Evolutionary conservation across 2,113 vertebrate genomes (phyloP).

Genomic region (Microtus ochrogaster): DNA sequence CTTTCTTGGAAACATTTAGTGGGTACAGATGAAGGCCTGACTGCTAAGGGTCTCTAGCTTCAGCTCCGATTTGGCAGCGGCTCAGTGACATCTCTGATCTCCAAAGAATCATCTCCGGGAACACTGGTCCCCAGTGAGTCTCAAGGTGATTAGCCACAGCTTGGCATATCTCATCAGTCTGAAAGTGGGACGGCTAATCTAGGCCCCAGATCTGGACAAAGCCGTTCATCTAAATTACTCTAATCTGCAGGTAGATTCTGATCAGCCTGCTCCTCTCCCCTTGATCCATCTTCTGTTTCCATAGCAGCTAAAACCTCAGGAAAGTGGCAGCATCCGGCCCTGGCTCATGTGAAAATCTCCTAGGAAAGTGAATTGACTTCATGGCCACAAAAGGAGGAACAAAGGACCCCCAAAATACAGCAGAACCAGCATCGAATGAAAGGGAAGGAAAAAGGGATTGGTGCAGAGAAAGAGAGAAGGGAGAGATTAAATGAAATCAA

Average conservation of each 20-base stretch:
- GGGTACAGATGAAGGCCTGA: conserved; percentile 29
- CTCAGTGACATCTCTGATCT: conserved; percentile 62
- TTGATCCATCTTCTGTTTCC: conserved; percentile 88
- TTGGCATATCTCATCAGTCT: conserved; percentile 65
- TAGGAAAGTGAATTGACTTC: conserved; percentile 74
- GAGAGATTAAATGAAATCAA: neutral
- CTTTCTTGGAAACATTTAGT: conserved; percentile 43
- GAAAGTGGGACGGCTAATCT: conserved; percentile 81
- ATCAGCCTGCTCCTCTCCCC: conserved; percentile 84
- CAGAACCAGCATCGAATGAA: neutral
- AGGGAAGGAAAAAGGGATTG: neutral
- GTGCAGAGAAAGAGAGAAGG: neutral
- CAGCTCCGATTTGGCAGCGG: conserved; percentile 14
- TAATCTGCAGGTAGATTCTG: conserved; percentile 86
- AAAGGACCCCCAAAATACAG: neutral
- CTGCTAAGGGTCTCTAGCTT: conserved; percentile 47
- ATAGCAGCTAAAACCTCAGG: conserved; percentile 88
- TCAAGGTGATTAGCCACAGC: conserved; percentile 70
- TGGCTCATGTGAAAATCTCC: conserved; percentile 82
- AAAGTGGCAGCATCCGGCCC: conserved; percentile 87
- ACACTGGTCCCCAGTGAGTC: conserved; percentile 37
- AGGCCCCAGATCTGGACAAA: conserved; percentile 80
- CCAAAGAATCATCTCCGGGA: conserved; percentile 58
- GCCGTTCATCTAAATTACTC: conserved; percentile 85
- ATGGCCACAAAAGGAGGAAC: conserved; percentile 66